Evolutionary conservation across 1,140 invertebrate species (phyloP).

Genomic region (Cotesia vestalis): DNA sequence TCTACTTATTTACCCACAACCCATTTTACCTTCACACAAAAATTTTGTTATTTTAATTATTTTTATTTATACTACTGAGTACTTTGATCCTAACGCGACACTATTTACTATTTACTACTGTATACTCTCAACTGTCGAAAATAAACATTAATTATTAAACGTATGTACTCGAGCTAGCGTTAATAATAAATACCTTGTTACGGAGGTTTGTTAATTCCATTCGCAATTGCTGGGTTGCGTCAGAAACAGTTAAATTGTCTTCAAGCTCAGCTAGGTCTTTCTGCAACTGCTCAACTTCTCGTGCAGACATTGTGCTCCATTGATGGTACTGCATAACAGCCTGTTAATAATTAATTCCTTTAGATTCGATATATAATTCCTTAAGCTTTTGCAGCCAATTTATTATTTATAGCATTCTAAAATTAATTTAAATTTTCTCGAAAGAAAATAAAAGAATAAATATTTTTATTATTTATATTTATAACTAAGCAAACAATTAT

Average conservation of each 20-base stretch:
- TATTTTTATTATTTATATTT: too few species aligned
- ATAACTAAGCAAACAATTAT: too few species aligned
- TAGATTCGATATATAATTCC: neutral
- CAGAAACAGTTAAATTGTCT: slow-evolving; percentile 73
- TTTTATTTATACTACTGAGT: neutral
- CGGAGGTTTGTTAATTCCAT: slow-evolving; percentile 71
- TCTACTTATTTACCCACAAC: slow-evolving; percentile 33
- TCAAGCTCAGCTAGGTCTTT: slow-evolving; percentile 76
- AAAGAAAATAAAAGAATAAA: too few species aligned
- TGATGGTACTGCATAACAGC: slow-evolving; percentile 73
- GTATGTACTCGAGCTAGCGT: neutral
- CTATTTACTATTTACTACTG: too few species aligned
- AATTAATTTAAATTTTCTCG: too few species aligned
- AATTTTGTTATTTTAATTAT: neutral
- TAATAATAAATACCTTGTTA: slow-evolving; percentile 57
- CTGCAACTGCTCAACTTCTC: slow-evolving; percentile 77
- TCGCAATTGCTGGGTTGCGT: slow-evolving; percentile 74
- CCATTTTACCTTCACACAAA: neutral
- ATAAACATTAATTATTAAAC: too few species aligned
- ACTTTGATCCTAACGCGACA: neutral
- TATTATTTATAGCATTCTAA: neutral
- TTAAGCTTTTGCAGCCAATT: neutral
- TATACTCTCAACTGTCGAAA: too few species aligned
- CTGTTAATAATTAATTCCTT: slow-evolving; percentile 37
- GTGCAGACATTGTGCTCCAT: slow-evolving; percentile 77